Percentiles rank a stretch among this genome's conserved stretches.
Evolutionary conservation across 2,888 invertebrate genomes (phyloP).

Genomic region (Drosophila ustulata): DNA sequence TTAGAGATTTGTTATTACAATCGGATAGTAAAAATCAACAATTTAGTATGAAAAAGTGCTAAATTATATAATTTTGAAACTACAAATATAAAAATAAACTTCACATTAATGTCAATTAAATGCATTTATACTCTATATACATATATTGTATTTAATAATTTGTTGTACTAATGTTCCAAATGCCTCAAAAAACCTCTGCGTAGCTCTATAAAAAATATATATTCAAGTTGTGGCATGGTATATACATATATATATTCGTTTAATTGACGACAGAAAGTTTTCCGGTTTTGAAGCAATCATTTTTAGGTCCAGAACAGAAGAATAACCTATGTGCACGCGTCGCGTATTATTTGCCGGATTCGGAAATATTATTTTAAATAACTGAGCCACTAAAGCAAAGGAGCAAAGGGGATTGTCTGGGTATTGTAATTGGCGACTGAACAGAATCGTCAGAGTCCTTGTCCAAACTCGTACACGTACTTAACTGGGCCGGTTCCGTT

Average conservation of each 20-base stretch:
- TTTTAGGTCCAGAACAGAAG: neutral
- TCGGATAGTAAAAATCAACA: too few species aligned
- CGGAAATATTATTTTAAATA: constrained; percentile 80
- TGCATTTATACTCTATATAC: too few species aligned
- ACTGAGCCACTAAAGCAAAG: constrained; percentile 51
- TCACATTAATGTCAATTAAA: too few species aligned
- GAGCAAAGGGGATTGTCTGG: constrained; percentile 28
- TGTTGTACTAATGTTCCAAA: too few species aligned
- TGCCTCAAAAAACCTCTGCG: too few species aligned
- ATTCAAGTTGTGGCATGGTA: too few species aligned
- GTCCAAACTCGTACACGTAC: constrained; percentile 1
- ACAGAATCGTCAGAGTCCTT: constrained; percentile 14
- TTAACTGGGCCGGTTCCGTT: constrained; percentile 41
- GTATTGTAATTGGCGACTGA: constrained; percentile 20
- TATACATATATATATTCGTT: neutral
- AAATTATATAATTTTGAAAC: too few species aligned
- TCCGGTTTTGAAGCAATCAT: neutral
- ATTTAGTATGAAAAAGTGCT: too few species aligned
- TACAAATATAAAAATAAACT: too few species aligned
- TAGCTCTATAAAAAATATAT: too few species aligned
- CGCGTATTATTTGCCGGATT: constrained; percentile 74
- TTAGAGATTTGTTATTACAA: too few species aligned
- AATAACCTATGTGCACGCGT: constrained; percentile 57
- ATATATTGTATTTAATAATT: too few species aligned
- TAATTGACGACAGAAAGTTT: neutral